These are phyloP conservation scores for Limonius californicus DNA, from an alignment of 1,140 invertebrate species.

Conservation along the genomic window DNA sequence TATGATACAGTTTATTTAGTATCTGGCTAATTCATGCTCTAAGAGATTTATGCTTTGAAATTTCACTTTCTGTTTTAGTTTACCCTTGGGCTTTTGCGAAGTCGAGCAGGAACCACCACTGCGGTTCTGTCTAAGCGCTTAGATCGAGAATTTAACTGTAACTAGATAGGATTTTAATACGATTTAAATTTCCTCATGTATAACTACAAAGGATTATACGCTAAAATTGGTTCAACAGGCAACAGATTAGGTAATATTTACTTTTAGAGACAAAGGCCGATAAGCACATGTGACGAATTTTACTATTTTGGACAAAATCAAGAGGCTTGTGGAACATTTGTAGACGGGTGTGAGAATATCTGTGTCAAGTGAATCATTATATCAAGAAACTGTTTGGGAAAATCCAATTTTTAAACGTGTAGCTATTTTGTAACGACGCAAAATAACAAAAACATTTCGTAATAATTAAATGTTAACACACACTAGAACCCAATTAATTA, in stretches of 20 bases:
- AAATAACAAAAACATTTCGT: too few relatives aligned
- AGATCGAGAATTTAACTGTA: background rate
- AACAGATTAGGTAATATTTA: background rate
- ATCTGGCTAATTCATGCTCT: background rate
- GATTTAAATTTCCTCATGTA: background rate
- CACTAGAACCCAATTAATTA: too few relatives aligned
- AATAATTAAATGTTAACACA: too few relatives aligned
- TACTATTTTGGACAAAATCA: background rate
- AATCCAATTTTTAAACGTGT: too few relatives aligned
- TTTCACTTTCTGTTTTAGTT: constrained; percentile 1
- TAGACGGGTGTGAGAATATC: background rate
- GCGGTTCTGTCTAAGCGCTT: background rate
- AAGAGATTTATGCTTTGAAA: background rate
- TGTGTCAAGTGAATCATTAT: too few relatives aligned
- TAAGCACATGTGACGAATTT: background rate
- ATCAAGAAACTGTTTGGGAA: too few relatives aligned
- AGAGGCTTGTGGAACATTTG: background rate
- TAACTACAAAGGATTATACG: background rate
- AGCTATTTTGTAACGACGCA: too few relatives aligned
- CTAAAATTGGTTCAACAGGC: background rate
- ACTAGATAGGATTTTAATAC: background rate
- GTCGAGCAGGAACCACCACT: background rate
- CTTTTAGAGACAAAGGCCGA: background rate
- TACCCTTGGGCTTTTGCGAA: background rate
- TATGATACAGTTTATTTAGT: too few relatives aligned